Conservation (phyloP, 2,113 vertebrate species). For the Pomatostomus ruficeps region DNA sequence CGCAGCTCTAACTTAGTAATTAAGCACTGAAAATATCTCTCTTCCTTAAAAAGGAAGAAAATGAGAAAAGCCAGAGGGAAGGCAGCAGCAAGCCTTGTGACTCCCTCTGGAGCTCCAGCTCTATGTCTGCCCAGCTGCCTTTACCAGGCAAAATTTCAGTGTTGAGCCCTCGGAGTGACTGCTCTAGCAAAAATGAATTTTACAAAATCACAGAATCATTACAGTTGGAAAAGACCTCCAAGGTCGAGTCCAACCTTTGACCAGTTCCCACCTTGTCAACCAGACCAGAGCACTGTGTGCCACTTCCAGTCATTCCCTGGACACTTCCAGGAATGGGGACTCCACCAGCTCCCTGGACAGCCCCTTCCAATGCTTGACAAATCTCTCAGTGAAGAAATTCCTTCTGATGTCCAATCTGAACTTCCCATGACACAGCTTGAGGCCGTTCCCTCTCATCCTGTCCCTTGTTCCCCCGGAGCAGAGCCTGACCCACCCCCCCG, state of each 20-base stretch:
- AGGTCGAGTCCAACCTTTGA: not conserved
- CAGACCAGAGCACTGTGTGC: not conserved
- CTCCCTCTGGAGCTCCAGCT: not conserved
- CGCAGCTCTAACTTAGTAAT: not conserved
- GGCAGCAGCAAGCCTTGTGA: not conserved
- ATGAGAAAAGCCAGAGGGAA: not conserved
- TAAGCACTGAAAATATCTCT: conserved; percentile 13
- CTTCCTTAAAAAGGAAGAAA: conserved; percentile 20
- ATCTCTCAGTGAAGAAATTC: not conserved
- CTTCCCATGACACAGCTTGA: not conserved
- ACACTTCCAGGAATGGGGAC: not conserved
- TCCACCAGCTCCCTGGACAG: not conserved
- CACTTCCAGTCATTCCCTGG: not conserved
- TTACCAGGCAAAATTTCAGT: not conserved
- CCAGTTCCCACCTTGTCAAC: not conserved
- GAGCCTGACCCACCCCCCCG: not conserved
- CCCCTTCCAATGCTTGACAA: not conserved
- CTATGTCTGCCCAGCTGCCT: no score
- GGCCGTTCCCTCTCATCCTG: not conserved
- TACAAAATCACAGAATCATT: not conserved
- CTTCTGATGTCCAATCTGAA: not conserved
- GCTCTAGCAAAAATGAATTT: not conserved
- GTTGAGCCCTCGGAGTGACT: fast-evolving
- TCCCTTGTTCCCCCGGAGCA: not conserved
- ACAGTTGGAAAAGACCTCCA: not conserved